These are phyloP conservation scores for Nephrotoma appendiculata DNA, from an alignment of 2,888 invertebrate species.

Conservation along the genomic window DNA sequence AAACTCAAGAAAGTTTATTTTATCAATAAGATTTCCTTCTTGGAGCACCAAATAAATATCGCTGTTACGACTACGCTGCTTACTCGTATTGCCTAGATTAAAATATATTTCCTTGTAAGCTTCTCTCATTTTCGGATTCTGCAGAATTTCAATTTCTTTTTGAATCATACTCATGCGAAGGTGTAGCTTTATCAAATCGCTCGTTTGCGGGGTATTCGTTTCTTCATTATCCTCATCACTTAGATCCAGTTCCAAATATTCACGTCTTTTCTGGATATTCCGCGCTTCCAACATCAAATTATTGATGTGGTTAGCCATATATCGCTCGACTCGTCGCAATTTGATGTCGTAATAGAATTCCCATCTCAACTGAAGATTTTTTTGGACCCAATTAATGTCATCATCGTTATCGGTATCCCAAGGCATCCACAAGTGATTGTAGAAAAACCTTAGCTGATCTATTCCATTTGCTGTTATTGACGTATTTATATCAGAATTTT, in stretches of 20 bases:
- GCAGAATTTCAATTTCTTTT: slow-evolving; percentile 41
- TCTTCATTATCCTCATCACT: slow-evolving; percentile 25
- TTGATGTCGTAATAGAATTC: slow-evolving; percentile 43
- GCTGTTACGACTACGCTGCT: background rate
- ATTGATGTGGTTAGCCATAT: slow-evolving; percentile 36
- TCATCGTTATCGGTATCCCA: slow-evolving; percentile 47
- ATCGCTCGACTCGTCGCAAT: slow-evolving; percentile 35
- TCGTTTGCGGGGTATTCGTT: slow-evolving; percentile 25
- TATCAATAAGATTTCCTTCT: slow-evolving; percentile 32
- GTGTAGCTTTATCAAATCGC: slow-evolving; percentile 38
- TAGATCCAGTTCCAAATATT: slow-evolving; percentile 30
- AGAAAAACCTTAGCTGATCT: slow-evolving; percentile 44
- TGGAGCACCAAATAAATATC: slow-evolving; percentile 35
- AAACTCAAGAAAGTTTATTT: slow-evolving; percentile 32
- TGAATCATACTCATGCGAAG: slow-evolving; percentile 41
- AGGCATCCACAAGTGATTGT: slow-evolving; percentile 43
- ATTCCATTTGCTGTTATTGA: slow-evolving; percentile 39
- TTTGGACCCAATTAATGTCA: slow-evolving; percentile 37
- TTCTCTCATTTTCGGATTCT: slow-evolving; percentile 42
- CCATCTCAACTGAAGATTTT: slow-evolving; percentile 39
- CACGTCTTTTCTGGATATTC: slow-evolving; percentile 35
- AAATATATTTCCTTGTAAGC: slow-evolving; percentile 29
- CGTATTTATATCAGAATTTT: slow-evolving; percentile 36
- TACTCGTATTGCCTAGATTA: slow-evolving; percentile 13
- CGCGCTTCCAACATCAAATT: slow-evolving; percentile 38